Evolutionary conservation across 2,113 vertebrate genomes (phyloP).

Genomic region (Ibidorhyncha struthersii): DNA sequence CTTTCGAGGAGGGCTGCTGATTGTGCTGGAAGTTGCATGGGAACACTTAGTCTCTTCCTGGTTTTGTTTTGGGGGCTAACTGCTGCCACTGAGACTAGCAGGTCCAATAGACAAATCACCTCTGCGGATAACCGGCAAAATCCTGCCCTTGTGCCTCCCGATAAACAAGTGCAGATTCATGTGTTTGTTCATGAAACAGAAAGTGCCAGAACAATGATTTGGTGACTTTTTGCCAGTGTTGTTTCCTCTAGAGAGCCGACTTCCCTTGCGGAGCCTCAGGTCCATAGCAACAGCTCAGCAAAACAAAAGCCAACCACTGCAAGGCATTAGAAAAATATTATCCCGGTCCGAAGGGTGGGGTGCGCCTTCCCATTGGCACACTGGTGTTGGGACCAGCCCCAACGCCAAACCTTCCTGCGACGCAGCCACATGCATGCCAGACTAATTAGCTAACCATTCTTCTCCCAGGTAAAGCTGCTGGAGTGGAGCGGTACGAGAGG

Average conservation of each 20-base stretch:
- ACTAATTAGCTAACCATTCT: background rate
- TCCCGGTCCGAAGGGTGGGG: background rate
- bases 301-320: constrained; percentile 44
- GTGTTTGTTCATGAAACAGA: constrained; percentile 37
- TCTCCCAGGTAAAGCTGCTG: background rate
- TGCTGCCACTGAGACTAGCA: constrained; percentile 31
- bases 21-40: constrained; percentile 70
- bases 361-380: background rate
- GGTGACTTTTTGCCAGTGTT: constrained; percentile 21
- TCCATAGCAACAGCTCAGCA: constrained; percentile 63
- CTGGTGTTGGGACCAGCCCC: background rate
- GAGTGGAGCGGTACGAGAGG: fast-evolving
- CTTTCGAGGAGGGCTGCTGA: constrained; percentile 63
- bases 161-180: constrained; percentile 37
- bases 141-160: constrained; percentile 13
- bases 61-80: constrained; percentile 78
- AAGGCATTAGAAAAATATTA: constrained; percentile 15
- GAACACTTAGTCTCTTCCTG: constrained; percentile 85
- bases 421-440: background rate
- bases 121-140: background rate
- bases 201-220: constrained; percentile 41
- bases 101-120: constrained; percentile 19
- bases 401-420: background rate
- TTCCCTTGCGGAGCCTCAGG: constrained; percentile 10
- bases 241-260: constrained; percentile 4